Percentiles rank a stretch among this genome's conserved stretches.
Evolutionary conservation across 2,888 invertebrate genomes (phyloP).

Genomic region (Idaea aversata): DNA sequence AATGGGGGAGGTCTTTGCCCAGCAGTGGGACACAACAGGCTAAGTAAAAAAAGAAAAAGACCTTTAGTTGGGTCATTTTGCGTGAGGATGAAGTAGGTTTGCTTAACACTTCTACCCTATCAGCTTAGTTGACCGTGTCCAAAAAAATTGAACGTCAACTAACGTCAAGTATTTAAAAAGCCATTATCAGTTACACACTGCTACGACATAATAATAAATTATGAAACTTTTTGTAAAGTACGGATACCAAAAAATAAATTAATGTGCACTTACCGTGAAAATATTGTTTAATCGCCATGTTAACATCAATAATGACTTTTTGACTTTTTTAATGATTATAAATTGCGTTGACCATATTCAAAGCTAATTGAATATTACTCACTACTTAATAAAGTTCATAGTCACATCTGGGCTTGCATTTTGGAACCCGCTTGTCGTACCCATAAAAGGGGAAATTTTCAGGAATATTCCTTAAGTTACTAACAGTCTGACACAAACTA

Average conservation of each 20-base stretch:
- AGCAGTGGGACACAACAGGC: too few relatives aligned
- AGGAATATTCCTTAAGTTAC: too few relatives aligned
- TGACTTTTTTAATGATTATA: not conserved
- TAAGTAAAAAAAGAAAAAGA: too few relatives aligned
- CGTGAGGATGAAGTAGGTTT: too few relatives aligned
- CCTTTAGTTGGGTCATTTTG: too few relatives aligned
- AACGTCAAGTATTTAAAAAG: not conserved
- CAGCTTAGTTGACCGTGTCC: too few relatives aligned
- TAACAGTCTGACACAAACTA: too few relatives aligned
- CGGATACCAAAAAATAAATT: not conserved
- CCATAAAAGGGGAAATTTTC: too few relatives aligned
- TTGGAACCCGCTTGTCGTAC: too few relatives aligned
- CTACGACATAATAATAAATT: too few relatives aligned
- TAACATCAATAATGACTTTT: not conserved
- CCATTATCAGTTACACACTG: not conserved
- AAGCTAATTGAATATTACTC: not conserved
- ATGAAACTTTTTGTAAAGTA: not conserved
- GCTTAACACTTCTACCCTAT: too few relatives aligned
- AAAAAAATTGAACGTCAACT: not conserved
- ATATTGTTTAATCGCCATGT: not conserved
- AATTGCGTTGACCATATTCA: not conserved
- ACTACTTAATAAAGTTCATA: slow-evolving; percentile 1
- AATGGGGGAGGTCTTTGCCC: too few relatives aligned
- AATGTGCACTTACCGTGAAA: not conserved
- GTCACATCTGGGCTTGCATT: slow-evolving; percentile 8